Conservation (phyloP, 2,888 invertebrate species). For the Empis livida region DNA sequence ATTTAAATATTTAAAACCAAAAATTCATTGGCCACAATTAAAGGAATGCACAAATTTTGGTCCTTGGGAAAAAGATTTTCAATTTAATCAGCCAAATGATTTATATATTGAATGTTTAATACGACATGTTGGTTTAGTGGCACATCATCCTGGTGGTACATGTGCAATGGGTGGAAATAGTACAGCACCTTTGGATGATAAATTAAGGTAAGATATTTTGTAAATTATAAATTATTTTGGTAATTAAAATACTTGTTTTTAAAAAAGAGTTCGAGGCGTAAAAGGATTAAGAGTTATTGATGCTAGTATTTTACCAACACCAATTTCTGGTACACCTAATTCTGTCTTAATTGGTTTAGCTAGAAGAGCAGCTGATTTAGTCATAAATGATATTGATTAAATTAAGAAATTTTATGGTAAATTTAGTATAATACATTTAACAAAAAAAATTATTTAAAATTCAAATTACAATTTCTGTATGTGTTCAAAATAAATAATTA, state of each 20-base stretch:
- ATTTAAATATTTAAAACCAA: slow-evolving; percentile 47
- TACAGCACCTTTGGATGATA: slow-evolving; percentile 40
- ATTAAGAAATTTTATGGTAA: background rate
- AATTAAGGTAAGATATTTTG: slow-evolving; percentile 40
- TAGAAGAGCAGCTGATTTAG: slow-evolving; percentile 46
- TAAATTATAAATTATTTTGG: too few species aligned
- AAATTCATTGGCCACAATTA: slow-evolving; percentile 51
- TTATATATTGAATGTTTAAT: slow-evolving; percentile 51
- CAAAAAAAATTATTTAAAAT: too few species aligned
- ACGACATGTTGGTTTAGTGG: slow-evolving; percentile 49
- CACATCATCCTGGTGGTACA: slow-evolving; percentile 71
- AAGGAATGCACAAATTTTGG: slow-evolving; percentile 41
- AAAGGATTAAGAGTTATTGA: slow-evolving; percentile 60
- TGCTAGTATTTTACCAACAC: slow-evolving; percentile 66
- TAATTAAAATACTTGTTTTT: too few species aligned
- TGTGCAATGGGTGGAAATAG: slow-evolving; percentile 45
- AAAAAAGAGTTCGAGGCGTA: slow-evolving; percentile 47
- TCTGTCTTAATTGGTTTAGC: slow-evolving; percentile 53
- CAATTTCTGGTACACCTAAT: slow-evolving; percentile 64
- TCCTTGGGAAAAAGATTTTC: slow-evolving; percentile 37
- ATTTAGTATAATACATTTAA: too few species aligned
- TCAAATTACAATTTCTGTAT: too few species aligned
- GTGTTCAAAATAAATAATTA: too few species aligned
- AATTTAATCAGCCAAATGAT: slow-evolving; percentile 31
- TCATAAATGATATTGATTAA: background rate